A percentile compares a stretch with the other conserved stretches of the same genome.
Conservation (phyloP, 2,797 vertebrate genomes). For the Sebastes kiyomatsui region DNA sequence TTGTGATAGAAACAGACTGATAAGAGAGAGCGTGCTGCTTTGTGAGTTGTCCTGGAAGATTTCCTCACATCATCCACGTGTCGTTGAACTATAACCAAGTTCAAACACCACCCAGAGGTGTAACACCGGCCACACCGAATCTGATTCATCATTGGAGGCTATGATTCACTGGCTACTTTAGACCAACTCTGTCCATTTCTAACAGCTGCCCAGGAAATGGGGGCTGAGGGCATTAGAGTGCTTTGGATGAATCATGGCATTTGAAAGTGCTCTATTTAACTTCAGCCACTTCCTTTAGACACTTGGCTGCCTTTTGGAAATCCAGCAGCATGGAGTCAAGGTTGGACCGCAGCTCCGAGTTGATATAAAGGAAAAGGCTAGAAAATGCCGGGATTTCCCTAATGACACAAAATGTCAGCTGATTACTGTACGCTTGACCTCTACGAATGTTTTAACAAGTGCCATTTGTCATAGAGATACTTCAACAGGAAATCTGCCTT, state of each 20-base stretch:
- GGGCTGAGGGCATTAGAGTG: neutral
- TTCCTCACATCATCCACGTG: neutral
- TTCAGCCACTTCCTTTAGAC: slow-evolving; percentile 28
- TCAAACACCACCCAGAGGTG: neutral
- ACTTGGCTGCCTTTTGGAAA: slow-evolving; percentile 12
- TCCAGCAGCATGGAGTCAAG: neutral
- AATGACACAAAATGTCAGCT: slow-evolving; percentile 11
- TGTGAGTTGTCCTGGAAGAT: neutral
- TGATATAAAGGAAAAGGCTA: neutral
- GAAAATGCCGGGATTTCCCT: neutral
- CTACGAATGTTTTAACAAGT: slow-evolving; percentile 5
- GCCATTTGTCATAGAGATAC: slow-evolving; percentile 23
- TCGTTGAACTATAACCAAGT: neutral
- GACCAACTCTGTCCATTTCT: slow-evolving; percentile 8
- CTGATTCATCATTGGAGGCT: slow-evolving; percentile 33
- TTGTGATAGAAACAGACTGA: slow-evolving; percentile 26
- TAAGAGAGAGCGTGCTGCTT: slow-evolving; percentile 1
- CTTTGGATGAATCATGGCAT: slow-evolving; percentile 55
- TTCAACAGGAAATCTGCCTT: slow-evolving; percentile 19
- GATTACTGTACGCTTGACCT: slow-evolving; percentile 18
- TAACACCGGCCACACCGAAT: slow-evolving; percentile 1
- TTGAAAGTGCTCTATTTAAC: slow-evolving; percentile 22
- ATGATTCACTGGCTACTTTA: slow-evolving; percentile 53
- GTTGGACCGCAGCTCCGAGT: neutral
- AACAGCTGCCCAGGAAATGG: slow-evolving; percentile 51